phyloP scores from a whole-genome alignment of 2,888 invertebrate species.

The Philaethria dido region DNA sequence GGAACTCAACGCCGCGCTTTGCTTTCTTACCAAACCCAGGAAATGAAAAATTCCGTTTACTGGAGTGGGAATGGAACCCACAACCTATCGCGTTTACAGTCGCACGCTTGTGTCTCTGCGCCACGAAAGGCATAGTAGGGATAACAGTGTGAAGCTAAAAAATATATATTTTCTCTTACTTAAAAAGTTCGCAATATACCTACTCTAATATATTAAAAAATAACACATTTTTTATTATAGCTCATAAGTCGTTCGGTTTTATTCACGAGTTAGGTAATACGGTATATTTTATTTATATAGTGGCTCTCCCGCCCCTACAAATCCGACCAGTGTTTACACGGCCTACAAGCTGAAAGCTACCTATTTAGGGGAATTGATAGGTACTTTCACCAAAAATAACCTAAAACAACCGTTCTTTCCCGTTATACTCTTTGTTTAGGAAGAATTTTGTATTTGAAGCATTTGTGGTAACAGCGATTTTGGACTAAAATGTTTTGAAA shows the following conservation, averaged over 20 bases:
- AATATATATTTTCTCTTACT: too few species aligned
- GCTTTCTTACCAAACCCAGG: too few species aligned
- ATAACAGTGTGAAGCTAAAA: too few species aligned
- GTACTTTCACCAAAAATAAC: slow-evolving; percentile 18
- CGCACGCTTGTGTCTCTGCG: too few species aligned
- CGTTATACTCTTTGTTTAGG: slow-evolving; percentile 2
- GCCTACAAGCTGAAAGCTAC: slow-evolving; percentile 37
- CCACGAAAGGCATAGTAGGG: too few species aligned
- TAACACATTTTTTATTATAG: neutral
- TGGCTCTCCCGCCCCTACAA: slow-evolving; percentile 25
- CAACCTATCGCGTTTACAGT: too few species aligned
- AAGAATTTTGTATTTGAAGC: neutral
- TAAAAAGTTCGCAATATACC: too few species aligned
- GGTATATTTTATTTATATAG: slow-evolving; percentile 21
- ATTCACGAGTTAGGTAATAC: slow-evolving; percentile 8
- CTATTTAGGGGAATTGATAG: slow-evolving; percentile 34
- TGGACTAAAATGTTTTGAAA: too few species aligned
- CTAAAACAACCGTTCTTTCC: slow-evolving; percentile 10
- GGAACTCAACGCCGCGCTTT: too few species aligned
- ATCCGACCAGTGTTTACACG: slow-evolving; percentile 36
- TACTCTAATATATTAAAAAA: neutral
- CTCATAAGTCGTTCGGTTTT: slow-evolving; percentile 1
- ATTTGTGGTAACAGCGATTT: neutral
- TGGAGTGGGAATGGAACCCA: too few species aligned
- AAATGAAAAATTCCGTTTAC: too few species aligned